Conservation (phyloP, 2,797 vertebrate genomes). For the Anabacerthia variegaticeps region DNA sequence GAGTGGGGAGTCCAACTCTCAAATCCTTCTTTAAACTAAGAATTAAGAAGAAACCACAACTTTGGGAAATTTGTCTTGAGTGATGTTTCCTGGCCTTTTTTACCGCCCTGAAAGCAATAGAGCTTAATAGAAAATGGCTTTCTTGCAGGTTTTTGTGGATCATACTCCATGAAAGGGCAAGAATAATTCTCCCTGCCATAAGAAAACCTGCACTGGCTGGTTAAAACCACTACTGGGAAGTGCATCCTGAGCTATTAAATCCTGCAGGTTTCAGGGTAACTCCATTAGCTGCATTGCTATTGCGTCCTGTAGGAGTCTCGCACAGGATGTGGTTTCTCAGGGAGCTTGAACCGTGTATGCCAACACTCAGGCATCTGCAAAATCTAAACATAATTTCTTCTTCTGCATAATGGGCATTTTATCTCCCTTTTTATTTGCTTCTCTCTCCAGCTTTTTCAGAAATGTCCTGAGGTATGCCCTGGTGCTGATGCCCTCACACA, state of each 20-base stretch:
- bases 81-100: not conserved
- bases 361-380: not conserved
- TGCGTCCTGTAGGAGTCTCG: not conserved
- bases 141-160: not conserved
- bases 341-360: rapidly evolving
- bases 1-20: not conserved
- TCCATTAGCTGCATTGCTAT: not conserved
- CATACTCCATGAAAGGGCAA: not conserved
- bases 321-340: not conserved
- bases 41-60: not conserved
- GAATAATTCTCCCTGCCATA: not conserved
- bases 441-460: not conserved
- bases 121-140: not conserved
- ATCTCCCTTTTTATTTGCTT: not conserved
- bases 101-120: not conserved
- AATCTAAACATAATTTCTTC: not conserved
- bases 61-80: not conserved
- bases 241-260: not conserved
- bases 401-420: not conserved
- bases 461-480: not conserved
- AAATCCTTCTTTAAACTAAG: not conserved
- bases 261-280: not conserved
- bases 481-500: not conserved
- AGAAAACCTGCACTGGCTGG: not conserved
- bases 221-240: not conserved